Conservation (phyloP, 2,888 invertebrate species). For the Allolobophora icterica region DNA sequence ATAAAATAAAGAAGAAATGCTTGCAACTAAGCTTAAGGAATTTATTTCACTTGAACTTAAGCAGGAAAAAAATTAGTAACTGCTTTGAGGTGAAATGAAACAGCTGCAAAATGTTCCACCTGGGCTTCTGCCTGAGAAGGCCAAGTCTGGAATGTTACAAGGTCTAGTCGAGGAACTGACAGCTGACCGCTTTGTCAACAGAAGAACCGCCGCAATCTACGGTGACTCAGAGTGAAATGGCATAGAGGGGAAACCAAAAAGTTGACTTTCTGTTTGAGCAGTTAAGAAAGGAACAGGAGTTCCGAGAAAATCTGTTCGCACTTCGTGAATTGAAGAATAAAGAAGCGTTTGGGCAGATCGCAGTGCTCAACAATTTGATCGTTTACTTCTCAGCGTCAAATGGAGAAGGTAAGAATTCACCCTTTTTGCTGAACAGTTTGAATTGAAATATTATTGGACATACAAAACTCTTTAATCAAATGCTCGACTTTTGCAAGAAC, state of each 20-base stretch:
- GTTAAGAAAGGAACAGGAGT: background rate
- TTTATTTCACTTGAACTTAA: background rate
- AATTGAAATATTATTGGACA: too few species aligned
- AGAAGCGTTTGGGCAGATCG: background rate
- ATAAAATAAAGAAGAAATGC: background rate
- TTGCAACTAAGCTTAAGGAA: background rate
- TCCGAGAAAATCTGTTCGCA: background rate
- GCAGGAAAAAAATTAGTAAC: background rate
- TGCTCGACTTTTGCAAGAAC: too few species aligned
- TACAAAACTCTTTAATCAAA: too few species aligned
- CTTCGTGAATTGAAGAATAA: conserved; percentile 1
- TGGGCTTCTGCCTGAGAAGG: background rate
- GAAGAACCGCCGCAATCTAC: background rate
- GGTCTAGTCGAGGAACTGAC: background rate
- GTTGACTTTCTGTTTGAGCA: background rate
- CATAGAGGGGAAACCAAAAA: background rate
- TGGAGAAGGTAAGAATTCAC: background rate
- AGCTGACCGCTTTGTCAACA: background rate
- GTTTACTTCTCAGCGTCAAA: background rate
- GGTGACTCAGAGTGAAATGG: background rate
- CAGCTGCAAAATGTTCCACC: background rate
- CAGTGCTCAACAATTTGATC: background rate
- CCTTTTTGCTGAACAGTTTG: too few species aligned
- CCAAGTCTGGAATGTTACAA: background rate
- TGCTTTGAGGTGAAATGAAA: background rate